A percentile compares a stretch with the other conserved stretches of the same genome.
Conservation (phyloP, 2,113 vertebrate species). For the Dromiciops gliroides region DNA sequence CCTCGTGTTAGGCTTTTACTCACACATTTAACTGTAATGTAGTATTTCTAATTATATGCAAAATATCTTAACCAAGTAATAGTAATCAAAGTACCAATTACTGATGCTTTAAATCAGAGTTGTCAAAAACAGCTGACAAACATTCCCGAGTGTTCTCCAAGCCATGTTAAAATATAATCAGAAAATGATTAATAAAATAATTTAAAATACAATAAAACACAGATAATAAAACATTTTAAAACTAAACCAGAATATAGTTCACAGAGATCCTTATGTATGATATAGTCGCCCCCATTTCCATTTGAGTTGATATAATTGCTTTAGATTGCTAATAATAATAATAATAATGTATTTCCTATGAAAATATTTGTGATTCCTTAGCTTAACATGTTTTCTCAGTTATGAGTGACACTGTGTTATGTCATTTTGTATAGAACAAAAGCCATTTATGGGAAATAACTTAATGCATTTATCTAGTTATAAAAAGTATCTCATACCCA, state of each 20-base stretch:
- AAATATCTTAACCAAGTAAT: neutral
- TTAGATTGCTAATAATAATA: neutral
- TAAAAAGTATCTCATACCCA: conserved; percentile 1
- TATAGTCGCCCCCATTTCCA: neutral
- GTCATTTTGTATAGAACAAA: neutral
- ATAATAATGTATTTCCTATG: neutral
- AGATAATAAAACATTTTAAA: neutral
- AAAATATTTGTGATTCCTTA: neutral
- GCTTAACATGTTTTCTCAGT: neutral
- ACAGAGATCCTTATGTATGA: neutral
- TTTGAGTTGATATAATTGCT: neutral
- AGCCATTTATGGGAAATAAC: conserved; percentile 5
- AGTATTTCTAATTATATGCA: neutral
- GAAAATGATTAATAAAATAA: neutral
- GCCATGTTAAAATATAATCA: neutral
- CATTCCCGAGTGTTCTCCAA: neutral
- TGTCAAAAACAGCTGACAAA: neutral
- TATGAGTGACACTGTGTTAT: neutral
- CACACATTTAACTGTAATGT: neutral
- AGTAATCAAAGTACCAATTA: neutral
- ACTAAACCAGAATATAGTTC: neutral
- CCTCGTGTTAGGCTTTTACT: rapidly evolving
- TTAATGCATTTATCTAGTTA: neutral
- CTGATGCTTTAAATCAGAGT: conserved; percentile 26
- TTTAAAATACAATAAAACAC: neutral